A percentile compares a stretch with the other conserved stretches of the same genome.
These are phyloP conservation scores for Alitta virens DNA, from an alignment of 2,888 invertebrate genomes.

Conservation along the genomic window DNA sequence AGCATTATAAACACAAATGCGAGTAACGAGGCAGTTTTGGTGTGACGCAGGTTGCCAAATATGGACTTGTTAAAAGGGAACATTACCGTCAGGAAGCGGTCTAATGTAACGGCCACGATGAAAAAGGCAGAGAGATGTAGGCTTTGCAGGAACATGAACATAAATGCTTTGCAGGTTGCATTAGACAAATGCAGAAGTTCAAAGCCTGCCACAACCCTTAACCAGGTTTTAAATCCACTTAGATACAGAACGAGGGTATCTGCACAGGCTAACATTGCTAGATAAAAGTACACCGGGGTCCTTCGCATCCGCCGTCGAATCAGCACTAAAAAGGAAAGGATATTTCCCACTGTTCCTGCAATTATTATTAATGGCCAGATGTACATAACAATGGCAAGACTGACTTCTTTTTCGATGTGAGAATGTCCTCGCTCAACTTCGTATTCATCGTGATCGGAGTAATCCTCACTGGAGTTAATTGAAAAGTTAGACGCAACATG, in stretches of 20 bases:
- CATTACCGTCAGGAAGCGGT: conserved; percentile 27
- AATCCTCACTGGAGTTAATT: no score
- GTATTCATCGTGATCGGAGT: neutral
- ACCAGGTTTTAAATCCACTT: conserved; percentile 51
- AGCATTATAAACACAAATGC: neutral
- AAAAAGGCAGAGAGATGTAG: conserved; percentile 26
- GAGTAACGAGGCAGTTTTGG: conserved; percentile 9
- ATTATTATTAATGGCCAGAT: conserved; percentile 41
- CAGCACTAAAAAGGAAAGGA: conserved; percentile 42
- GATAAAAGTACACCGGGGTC: conserved; percentile 49
- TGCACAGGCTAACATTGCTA: conserved; percentile 44
- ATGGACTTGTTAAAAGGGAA: conserved; percentile 23
- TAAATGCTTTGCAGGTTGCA: conserved; percentile 41
- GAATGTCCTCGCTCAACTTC: neutral
- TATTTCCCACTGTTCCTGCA: conserved; percentile 43
- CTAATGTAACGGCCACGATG: conserved; percentile 24
- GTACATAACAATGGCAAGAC: conserved; percentile 22
- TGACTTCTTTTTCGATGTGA: conserved; percentile 9
- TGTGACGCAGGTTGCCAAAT: conserved; percentile 17
- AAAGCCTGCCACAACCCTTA: conserved; percentile 37
- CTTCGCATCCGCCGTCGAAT: conserved; percentile 41
- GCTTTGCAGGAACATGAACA: conserved; percentile 42
- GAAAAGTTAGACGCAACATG: no score
- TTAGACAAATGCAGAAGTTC: conserved; percentile 44
- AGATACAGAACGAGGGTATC: conserved; percentile 45